Conservation (phyloP, 2,888 invertebrate species). For the Eurytoma californica region DNA sequence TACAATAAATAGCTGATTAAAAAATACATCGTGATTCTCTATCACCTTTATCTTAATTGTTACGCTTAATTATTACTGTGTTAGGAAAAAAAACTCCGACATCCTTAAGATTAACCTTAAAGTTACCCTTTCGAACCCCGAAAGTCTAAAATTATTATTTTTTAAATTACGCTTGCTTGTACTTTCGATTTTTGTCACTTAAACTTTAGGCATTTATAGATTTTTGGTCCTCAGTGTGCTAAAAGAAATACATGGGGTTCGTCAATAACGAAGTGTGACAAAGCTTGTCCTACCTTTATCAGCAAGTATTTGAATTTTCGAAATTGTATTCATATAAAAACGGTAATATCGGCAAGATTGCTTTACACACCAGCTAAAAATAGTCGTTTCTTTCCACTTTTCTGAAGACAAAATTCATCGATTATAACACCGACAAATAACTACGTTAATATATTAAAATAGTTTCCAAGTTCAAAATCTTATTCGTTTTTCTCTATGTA, state of each 20-base stretch:
- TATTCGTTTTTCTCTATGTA: constrained; percentile 15
- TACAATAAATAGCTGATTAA: constrained; percentile 37
- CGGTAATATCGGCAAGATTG: neutral
- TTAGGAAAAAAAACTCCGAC: constrained; percentile 24
- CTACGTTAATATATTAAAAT: constrained; percentile 49
- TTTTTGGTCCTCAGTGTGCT: constrained; percentile 6
- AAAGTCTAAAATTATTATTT: constrained; percentile 1
- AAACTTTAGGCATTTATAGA: constrained; percentile 6
- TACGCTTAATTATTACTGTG: constrained; percentile 8
- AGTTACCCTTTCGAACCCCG: constrained; percentile 19
- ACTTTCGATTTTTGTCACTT: constrained; percentile 13
- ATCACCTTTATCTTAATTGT: neutral
- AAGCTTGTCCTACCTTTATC: neutral
- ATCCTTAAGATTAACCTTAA: constrained; percentile 39
- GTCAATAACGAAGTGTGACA: neutral
- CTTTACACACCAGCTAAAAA: constrained; percentile 1
- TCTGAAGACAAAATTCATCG: constrained; percentile 20
- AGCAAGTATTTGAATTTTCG: neutral
- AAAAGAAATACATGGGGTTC: neutral
- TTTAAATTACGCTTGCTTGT: constrained; percentile 14
- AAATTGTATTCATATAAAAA: neutral
- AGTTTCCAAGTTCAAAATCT: constrained; percentile 38
- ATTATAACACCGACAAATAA: constrained; percentile 42
- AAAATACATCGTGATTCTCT: constrained; percentile 39
- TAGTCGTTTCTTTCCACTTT: constrained; percentile 5